phyloP scores from a whole-genome alignment of 64 coral and sea anemone genomes.

The Astreopora myriophthalma region DNA sequence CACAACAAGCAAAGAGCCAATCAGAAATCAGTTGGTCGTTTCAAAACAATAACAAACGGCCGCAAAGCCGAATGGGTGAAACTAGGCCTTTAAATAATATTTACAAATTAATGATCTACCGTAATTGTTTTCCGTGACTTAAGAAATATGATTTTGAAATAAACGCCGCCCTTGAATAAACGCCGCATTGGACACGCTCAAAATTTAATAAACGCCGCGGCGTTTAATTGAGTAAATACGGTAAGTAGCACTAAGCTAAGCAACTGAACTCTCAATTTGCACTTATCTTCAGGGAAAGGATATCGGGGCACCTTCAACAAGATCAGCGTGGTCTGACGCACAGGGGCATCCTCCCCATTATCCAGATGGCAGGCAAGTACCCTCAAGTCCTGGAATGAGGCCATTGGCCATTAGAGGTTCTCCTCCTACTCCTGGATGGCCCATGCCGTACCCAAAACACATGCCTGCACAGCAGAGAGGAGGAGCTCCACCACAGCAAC shows the following conservation, averaged over 20 bases:
- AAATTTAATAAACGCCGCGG: too few relatives aligned
- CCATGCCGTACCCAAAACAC: slow-evolving; percentile 27
- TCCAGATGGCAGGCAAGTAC: slow-evolving; percentile 7
- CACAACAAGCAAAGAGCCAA: too few relatives aligned
- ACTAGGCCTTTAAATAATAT: too few relatives aligned
- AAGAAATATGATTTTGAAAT: background rate
- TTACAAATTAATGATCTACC: too few relatives aligned
- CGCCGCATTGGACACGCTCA: too few relatives aligned
- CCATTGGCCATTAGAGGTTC: slow-evolving; percentile 25
- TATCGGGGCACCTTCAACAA: background rate
- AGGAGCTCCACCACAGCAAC: background rate
- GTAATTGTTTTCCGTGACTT: too few relatives aligned
- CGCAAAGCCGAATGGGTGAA: too few relatives aligned
- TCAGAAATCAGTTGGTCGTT: too few relatives aligned
- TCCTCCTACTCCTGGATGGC: slow-evolving; percentile 25
- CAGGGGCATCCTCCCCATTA: background rate
- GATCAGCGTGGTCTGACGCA: background rate
- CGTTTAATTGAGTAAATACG: too few relatives aligned
- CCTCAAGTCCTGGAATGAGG: background rate
- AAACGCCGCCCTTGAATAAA: too few relatives aligned
- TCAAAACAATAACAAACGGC: too few relatives aligned
- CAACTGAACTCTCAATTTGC: background rate
- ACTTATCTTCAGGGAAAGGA: slow-evolving; percentile 10
- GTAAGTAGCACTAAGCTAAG: too few relatives aligned
- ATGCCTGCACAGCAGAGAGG: background rate